Conservation (phyloP, 1,140 invertebrate genomes). For the Formica selysi region DNA sequence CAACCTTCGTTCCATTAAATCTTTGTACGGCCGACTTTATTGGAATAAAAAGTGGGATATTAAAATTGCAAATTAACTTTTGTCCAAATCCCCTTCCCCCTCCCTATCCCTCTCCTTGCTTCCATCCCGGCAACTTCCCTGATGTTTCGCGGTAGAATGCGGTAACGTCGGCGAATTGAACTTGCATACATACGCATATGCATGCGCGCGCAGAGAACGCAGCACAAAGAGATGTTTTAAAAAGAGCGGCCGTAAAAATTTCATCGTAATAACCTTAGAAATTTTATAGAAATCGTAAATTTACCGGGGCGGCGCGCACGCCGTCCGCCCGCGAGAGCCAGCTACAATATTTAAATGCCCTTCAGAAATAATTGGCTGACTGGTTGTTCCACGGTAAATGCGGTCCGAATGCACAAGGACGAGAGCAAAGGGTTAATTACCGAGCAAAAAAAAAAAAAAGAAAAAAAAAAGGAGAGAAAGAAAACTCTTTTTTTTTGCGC, state of each 20-base stretch:
- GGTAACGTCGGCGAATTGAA: conserved; percentile 32
- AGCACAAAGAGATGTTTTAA: conserved; percentile 57
- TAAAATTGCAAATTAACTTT: conserved; percentile 75
- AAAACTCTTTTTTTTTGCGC: background rate
- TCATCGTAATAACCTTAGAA: conserved; percentile 68
- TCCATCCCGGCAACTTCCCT: background rate
- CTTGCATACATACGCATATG: background rate
- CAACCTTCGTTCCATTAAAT: conserved; percentile 69
- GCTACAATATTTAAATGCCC: conserved; percentile 68
- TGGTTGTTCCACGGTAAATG: conserved; percentile 52
- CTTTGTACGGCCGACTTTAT: conserved; percentile 44
- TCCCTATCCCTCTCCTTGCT: background rate
- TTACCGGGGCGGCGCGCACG: conserved; percentile 29
- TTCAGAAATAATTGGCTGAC: conserved; percentile 69
- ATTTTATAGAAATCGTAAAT: conserved; percentile 67
- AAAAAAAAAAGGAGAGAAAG: background rate
- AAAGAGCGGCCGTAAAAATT: conserved; percentile 51
- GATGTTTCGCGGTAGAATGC: conserved; percentile 39
- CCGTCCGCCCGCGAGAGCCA: conserved; percentile 39
- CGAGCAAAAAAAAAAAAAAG: background rate
- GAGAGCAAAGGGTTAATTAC: background rate
- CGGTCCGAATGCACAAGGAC: conserved; percentile 37
- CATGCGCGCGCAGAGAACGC: background rate
- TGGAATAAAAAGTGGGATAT: conserved; percentile 64
- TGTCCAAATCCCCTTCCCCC: conserved; percentile 30